These are phyloP conservation scores for Petroica traversi DNA, from an alignment of 2,113 vertebrate species.

Conservation along the genomic window DNA sequence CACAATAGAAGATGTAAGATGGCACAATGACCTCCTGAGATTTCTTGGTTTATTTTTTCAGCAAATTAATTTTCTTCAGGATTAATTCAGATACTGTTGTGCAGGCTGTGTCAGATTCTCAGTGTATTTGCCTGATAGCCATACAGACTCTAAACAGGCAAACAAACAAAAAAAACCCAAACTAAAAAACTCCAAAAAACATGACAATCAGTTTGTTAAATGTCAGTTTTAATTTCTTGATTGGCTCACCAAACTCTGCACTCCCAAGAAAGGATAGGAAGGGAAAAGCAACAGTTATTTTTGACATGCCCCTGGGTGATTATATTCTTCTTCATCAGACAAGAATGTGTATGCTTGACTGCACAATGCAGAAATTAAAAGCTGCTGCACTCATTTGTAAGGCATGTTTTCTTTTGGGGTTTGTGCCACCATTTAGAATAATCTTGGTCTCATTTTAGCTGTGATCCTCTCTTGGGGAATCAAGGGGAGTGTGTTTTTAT, in stretches of 20 bases:
- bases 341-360: constrained; percentile 36
- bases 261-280: constrained; percentile 26
- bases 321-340: constrained; percentile 49
- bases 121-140: constrained; percentile 11
- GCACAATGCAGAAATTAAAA: constrained; percentile 44
- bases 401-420: constrained; percentile 45
- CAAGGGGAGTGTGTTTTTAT: neutral
- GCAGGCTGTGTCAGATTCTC: neutral
- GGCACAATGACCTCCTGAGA: neutral
- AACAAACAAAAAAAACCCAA: constrained; percentile 21
- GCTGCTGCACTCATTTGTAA: constrained; percentile 40
- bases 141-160: neutral
- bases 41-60: neutral
- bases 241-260: constrained; percentile 51
- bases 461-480: neutral
- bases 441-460: constrained; percentile 26
- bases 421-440: constrained; percentile 52
- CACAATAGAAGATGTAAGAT: neutral
- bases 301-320: constrained; percentile 50
- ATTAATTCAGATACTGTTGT: neutral
- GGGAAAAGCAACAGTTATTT: constrained; percentile 54
- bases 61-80: constrained; percentile 6
- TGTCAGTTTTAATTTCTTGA: constrained; percentile 73
- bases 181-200: neutral
- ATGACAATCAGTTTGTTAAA: constrained; percentile 48